Conservation (phyloP, 2,888 invertebrate genomes). For the Ochropleura leucogaster region DNA sequence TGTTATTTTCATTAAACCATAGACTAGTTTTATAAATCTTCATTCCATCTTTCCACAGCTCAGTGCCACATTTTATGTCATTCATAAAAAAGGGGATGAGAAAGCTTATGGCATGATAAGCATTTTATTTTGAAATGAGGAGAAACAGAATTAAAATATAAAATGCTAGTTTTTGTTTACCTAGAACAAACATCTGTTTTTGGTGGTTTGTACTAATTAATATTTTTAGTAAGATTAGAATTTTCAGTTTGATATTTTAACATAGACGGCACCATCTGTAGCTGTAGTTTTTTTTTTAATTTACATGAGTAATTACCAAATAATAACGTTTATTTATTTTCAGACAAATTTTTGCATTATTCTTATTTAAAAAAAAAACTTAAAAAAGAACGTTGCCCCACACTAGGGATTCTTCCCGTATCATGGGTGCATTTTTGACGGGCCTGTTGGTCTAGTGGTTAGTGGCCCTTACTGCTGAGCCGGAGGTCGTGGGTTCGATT, state of each 20-base stretch:
- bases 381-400: no score
- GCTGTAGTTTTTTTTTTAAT: conserved; percentile 2
- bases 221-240: not conserved
- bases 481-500: no score
- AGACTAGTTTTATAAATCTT: not conserved
- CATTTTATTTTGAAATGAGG: conserved; percentile 40
- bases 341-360: no score
- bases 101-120: conserved; percentile 39
- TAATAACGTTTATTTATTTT: no score
- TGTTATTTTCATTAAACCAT: not conserved
- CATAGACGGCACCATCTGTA: not conserved
- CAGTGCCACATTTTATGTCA: conserved; percentile 26
- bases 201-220: not conserved
- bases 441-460: no score
- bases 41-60: not conserved
- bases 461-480: no score
- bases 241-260: not conserved
- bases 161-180: not conserved
- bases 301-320: not conserved
- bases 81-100: conserved; percentile 45
- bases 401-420: no score
- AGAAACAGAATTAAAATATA: conserved; percentile 22
- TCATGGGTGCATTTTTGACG: no score
- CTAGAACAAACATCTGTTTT: not conserved
- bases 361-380: no score